Percentiles rank a stretch among this genome's conserved stretches.
These are phyloP conservation scores for Petrocephalus sullivani DNA, from an alignment of 2,797 vertebrate species.

Conservation along the genomic window DNA sequence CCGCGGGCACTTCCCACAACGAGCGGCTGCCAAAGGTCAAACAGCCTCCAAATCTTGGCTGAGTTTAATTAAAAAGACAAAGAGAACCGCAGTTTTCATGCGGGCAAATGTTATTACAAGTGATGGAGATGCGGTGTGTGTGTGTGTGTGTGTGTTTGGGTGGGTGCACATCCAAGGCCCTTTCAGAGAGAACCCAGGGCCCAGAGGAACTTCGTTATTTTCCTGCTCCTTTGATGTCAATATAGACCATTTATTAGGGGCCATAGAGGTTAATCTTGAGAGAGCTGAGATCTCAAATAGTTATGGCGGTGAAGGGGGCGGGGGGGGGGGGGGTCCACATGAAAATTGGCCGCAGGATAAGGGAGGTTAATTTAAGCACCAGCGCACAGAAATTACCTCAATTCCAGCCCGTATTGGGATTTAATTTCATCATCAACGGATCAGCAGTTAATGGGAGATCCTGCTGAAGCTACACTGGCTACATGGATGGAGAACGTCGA, in stretches of 20 bases:
- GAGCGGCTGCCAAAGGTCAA: constrained; percentile 60
- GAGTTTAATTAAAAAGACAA: constrained; percentile 74
- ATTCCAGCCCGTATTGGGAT: constrained; percentile 44
- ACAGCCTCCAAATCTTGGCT: constrained; percentile 60
- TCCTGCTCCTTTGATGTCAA: constrained; percentile 58
- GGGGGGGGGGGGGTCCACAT: constrained; percentile 38
- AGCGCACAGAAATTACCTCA: constrained; percentile 31
- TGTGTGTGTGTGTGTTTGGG: too few species aligned
- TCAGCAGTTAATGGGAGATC: constrained; percentile 38
- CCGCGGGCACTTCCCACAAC: constrained; percentile 57
- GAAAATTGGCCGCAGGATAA: constrained; percentile 30
- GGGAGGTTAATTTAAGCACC: constrained; percentile 36
- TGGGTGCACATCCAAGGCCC: constrained; percentile 30
- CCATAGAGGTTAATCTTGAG: constrained; percentile 57
- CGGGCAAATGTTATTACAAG: constrained; percentile 47
- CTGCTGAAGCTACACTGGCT: constrained; percentile 33
- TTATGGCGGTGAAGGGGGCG: constrained; percentile 7
- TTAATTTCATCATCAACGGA: constrained; percentile 45
- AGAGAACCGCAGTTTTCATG: constrained; percentile 51
- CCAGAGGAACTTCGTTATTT: constrained; percentile 48
- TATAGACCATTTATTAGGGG: constrained; percentile 58
- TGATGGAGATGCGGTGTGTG: constrained; percentile 27
- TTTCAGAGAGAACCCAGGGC: constrained; percentile 36
- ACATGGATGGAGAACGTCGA: neutral
- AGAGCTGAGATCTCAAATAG: constrained; percentile 52